phyloP scores from a whole-genome alignment of 2,797 vertebrate species.

The Anguilla marmorata region DNA sequence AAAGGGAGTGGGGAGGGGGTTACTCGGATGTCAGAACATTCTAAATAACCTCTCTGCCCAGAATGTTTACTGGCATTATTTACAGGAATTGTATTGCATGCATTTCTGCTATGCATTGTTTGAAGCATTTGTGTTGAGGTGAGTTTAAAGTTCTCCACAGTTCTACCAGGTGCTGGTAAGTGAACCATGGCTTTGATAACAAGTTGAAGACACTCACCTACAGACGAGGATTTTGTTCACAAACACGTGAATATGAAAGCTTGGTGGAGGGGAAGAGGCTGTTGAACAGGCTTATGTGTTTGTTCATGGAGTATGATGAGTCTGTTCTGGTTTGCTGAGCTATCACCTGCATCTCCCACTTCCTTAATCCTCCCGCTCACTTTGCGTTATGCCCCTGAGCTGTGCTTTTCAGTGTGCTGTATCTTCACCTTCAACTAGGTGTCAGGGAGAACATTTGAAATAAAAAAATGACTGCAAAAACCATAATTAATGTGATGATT shows the following conservation, averaged over 20 bases:
- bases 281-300: constrained; percentile 2
- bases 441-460: background rate
- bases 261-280: background rate
- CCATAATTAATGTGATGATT: background rate
- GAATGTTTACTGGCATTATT: constrained; percentile 1
- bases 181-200: background rate
- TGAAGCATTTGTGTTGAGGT: background rate
- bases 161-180: background rate
- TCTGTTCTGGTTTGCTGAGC: background rate
- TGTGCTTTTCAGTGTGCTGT: background rate
- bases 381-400: background rate
- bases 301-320: background rate
- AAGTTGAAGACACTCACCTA: background rate
- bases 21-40: background rate
- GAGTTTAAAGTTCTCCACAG: constrained; percentile 3
- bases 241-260: background rate
- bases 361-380: background rate
- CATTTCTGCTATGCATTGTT: background rate
- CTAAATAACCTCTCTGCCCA: background rate
- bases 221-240: background rate
- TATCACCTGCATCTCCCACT: background rate
- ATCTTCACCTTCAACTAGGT: background rate
- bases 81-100: background rate
- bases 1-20: background rate
- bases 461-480: background rate